Conservation (phyloP, 2,888 invertebrate genomes). For the Diaperis boleti region DNA sequence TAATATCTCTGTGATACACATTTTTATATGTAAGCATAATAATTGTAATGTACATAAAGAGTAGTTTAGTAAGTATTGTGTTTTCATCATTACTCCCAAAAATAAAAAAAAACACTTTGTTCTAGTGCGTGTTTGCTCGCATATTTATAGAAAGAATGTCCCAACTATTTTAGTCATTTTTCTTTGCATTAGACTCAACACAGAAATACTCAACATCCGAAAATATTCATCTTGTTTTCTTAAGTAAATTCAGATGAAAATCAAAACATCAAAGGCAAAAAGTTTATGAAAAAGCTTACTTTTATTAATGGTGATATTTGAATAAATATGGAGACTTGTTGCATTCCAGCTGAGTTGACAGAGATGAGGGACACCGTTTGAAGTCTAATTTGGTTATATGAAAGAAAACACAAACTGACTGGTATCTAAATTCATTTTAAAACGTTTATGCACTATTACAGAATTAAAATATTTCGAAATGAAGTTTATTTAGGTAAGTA, state of each 20-base stretch:
- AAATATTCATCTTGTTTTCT: slow-evolving; percentile 31
- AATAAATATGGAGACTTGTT: slow-evolving; percentile 32
- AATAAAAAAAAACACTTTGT: background rate
- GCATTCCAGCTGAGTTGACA: slow-evolving; percentile 12
- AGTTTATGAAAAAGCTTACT: slow-evolving; percentile 34
- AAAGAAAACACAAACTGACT: slow-evolving; percentile 22
- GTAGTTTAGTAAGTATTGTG: slow-evolving; percentile 4
- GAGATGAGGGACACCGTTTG: slow-evolving; percentile 27
- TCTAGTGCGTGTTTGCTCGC: too few relatives aligned
- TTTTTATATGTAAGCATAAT: slow-evolving; percentile 18
- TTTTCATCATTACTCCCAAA: background rate
- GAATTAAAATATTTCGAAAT: background rate
- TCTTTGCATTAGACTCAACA: slow-evolving; percentile 5
- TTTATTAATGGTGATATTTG: slow-evolving; percentile 33
- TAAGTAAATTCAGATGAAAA: slow-evolving; percentile 31
- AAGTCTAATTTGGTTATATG: slow-evolving; percentile 30
- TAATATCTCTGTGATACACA: slow-evolving; percentile 38
- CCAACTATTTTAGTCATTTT: slow-evolving; percentile 12
- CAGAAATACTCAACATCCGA: slow-evolving; percentile 20
- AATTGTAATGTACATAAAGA: slow-evolving; percentile 25
- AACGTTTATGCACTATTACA: background rate
- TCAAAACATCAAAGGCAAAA: slow-evolving; percentile 40
- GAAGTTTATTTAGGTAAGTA: too few relatives aligned
- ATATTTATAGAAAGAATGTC: background rate
- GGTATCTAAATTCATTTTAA: slow-evolving; percentile 5